A percentile compares a stretch with the other conserved stretches of the same genome.
phyloP scores from a whole-genome alignment of 2,797 vertebrate genomes.

The Antennarius maculatus region DNA sequence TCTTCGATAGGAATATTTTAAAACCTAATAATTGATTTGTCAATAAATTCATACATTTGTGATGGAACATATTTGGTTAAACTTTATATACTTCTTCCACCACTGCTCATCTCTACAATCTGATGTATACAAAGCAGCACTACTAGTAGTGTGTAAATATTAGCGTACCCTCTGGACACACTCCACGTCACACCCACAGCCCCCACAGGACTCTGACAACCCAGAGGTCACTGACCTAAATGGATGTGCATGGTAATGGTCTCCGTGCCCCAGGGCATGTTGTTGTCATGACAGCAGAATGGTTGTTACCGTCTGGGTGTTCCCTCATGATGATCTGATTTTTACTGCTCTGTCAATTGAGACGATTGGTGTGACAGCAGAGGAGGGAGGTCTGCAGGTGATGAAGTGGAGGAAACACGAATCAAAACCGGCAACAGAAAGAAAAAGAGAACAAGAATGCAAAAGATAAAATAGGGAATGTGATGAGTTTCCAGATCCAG shows the following conservation, averaged over 20 bases:
- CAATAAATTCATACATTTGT: no score
- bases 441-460: not conserved
- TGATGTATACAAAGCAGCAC: no score
- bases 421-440: not conserved
- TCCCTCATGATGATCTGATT: conserved; percentile 27
- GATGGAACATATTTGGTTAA: no score
- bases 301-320: conserved; percentile 30
- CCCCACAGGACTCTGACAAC: conserved; percentile 30
- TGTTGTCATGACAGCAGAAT: conserved; percentile 50
- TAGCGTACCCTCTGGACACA: conserved; percentile 22
- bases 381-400: not conserved
- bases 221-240: conserved; percentile 56
- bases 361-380: conserved; percentile 13
- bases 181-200: conserved; percentile 12
- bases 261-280: conserved; percentile 52
- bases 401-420: conserved; percentile 1
- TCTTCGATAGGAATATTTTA: no score
- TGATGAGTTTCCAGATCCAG: not conserved
- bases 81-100: no score
- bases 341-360: conserved; percentile 21
- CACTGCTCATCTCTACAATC: no score
- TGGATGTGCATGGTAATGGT: conserved; percentile 51
- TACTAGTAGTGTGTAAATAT: conserved; percentile 19
- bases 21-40: no score
- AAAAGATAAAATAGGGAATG: not conserved